phyloP scores from a whole-genome alignment of 2,797 vertebrate species.

The Phalanger gymnotis region DNA sequence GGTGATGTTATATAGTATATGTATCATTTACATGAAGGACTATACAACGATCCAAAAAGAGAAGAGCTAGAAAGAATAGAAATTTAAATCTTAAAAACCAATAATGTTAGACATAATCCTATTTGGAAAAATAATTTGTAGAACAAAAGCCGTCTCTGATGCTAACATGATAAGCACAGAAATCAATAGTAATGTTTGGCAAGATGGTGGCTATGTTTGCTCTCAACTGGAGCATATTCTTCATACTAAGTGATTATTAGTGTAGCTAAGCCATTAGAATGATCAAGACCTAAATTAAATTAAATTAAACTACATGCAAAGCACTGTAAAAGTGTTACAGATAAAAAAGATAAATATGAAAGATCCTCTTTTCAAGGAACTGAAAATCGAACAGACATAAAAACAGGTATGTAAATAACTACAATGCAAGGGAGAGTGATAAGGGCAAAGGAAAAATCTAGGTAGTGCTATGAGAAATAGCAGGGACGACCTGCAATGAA shows the following conservation, averaged over 20 bases:
- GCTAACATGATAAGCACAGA: background rate
- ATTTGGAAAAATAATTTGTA: background rate
- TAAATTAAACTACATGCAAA: background rate
- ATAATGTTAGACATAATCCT: background rate
- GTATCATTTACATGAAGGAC: background rate
- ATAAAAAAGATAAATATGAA: background rate
- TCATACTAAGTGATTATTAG: background rate
- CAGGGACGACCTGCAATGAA: background rate
- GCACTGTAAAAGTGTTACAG: background rate
- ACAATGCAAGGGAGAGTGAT: background rate
- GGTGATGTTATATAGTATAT: background rate
- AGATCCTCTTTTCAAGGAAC: background rate
- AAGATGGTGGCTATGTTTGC: background rate
- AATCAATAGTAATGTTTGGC: background rate
- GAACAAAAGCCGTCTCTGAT: background rate
- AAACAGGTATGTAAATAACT: background rate
- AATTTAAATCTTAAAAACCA: slow-evolving; percentile 11
- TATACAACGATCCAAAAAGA: background rate
- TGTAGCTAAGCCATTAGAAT: background rate
- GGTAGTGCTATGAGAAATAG: background rate
- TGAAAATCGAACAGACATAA: background rate
- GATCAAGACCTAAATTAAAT: background rate
- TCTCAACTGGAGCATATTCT: background rate
- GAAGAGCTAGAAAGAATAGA: background rate
- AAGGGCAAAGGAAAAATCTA: background rate